These are phyloP conservation scores for Ramazzottius varieornatus DNA, from an alignment of 2,888 invertebrate species.

Conservation along the genomic window DNA sequence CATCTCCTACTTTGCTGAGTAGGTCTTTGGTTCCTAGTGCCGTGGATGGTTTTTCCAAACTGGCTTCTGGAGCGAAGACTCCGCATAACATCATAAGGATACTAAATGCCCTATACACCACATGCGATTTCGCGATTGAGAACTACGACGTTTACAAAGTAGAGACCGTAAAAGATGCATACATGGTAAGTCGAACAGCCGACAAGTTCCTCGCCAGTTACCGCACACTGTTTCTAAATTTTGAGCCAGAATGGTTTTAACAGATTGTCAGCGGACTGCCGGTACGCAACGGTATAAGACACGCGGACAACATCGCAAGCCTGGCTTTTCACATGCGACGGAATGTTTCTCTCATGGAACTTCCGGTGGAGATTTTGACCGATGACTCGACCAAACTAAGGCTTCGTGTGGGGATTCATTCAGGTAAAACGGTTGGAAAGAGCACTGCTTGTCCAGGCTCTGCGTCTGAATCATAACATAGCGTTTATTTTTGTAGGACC, in stretches of 20 bases:
- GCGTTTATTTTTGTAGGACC: neutral
- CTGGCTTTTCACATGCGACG: neutral
- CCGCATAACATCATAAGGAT: neutral
- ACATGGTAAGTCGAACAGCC: neutral
- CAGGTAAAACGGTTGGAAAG: neutral
- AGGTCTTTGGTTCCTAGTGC: no score
- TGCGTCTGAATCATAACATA: no score
- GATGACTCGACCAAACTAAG: neutral
- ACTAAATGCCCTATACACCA: neutral
- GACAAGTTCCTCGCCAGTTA: neutral
- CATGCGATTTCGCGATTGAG: neutral
- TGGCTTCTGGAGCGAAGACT: neutral
- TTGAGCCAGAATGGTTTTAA: neutral
- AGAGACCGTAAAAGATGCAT: neutral
- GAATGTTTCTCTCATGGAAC: neutral
- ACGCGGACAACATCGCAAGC: neutral
- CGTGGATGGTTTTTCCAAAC: neutral
- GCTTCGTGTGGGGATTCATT: neutral
- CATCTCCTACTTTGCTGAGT: neutral
- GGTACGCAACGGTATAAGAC: neutral
- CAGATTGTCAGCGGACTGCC: neutral
- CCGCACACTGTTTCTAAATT: neutral
- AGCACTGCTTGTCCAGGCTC: no score
- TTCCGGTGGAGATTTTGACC: neutral
- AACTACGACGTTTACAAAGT: constrained; percentile 2